Evolutionary conservation across 2,888 invertebrate species (phyloP).

Genomic region (Drosophila pseudotalamancana): DNA sequence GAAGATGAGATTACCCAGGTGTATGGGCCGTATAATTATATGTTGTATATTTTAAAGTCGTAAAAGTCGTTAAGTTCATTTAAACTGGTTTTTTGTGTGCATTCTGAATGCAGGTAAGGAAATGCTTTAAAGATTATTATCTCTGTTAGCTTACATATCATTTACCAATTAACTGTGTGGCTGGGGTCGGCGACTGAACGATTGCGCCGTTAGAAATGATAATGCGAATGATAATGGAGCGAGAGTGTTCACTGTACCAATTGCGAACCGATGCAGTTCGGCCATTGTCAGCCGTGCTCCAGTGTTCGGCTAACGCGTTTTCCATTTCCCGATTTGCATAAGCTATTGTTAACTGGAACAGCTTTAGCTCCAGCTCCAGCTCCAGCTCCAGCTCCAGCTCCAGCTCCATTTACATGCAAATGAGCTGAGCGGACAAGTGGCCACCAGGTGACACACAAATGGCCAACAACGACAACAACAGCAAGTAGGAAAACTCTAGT

Average conservation of each 20-base stretch:
- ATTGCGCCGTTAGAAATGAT: slow-evolving; percentile 41
- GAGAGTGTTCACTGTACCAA: slow-evolving; percentile 24
- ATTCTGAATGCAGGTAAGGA: background rate
- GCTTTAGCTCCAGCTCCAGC: slow-evolving; percentile 9
- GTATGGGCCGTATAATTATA: background rate
- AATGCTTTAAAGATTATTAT: slow-evolving; percentile 16
- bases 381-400: background rate
- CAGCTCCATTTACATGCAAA: slow-evolving; percentile 40
- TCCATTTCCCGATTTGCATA: slow-evolving; percentile 45
- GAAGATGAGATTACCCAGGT: background rate
- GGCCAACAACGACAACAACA: slow-evolving; percentile 5
- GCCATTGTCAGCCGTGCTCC: slow-evolving; percentile 22
- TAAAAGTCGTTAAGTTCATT: background rate
- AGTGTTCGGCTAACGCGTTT: slow-evolving; percentile 26
- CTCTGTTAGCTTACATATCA: slow-evolving; percentile 36
- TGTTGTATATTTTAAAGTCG: background rate
- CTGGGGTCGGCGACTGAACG: slow-evolving; percentile 14
- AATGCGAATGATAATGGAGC: slow-evolving; percentile 12
- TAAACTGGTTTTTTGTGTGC: background rate
- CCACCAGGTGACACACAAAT: slow-evolving; percentile 38
- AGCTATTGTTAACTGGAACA: slow-evolving; percentile 19
- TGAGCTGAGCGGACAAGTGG: slow-evolving; percentile 9
- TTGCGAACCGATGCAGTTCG: slow-evolving; percentile 8
- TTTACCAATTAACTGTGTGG: slow-evolving; percentile 40
- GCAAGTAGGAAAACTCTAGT: background rate